Percentiles rank a stretch among this genome's conserved stretches.
Conservation (phyloP, 2,113 vertebrate species). For the Aldabrachelys gigantea region DNA sequence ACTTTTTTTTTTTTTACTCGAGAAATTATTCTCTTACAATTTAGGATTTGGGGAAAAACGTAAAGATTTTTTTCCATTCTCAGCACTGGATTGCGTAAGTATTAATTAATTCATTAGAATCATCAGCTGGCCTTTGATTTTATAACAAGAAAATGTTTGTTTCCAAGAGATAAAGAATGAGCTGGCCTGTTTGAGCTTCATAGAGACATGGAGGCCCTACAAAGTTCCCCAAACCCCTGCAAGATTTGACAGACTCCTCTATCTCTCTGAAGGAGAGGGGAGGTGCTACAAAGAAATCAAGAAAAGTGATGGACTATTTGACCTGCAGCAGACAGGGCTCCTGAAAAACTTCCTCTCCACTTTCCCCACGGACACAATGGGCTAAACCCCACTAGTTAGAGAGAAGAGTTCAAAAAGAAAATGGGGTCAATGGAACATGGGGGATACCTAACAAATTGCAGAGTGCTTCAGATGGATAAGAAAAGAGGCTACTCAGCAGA, state of each 20-base stretch:
- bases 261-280: neutral
- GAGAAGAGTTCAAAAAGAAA: neutral
- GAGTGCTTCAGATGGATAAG: neutral
- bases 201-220: rapidly evolving
- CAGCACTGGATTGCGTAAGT: conserved; percentile 13
- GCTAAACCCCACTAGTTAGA: too few relatives aligned
- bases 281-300: rapidly evolving
- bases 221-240: neutral
- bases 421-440: rapidly evolving
- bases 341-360: neutral
- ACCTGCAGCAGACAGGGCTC: neutral
- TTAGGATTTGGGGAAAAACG: neutral
- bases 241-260: rapidly evolving
- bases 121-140: neutral
- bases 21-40: conserved; percentile 29
- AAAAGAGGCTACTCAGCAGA: rapidly evolving
- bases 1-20: neutral
- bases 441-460: rapidly evolving
- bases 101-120: conserved; percentile 17
- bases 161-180: neutral
- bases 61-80: neutral
- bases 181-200: rapidly evolving
- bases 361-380: too few relatives aligned
- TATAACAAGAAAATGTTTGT: neutral
- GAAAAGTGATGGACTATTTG: neutral